A percentile compares a stretch with the other conserved stretches of the same genome.
These are phyloP conservation scores for Rostratula benghalensis DNA, from an alignment of 2,113 vertebrate species.

Conservation along the genomic window DNA sequence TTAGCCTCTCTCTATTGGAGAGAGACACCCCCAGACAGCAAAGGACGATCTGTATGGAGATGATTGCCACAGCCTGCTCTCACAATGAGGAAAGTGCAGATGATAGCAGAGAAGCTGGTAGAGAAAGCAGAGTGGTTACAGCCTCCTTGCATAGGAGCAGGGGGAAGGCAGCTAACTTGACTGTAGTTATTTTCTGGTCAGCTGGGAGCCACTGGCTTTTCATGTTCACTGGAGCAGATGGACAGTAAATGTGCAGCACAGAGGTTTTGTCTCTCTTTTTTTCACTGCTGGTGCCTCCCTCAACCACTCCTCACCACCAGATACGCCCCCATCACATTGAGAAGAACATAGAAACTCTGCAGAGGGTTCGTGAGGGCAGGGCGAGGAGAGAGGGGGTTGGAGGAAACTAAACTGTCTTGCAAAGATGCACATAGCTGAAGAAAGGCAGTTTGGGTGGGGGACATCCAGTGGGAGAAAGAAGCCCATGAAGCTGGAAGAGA, in stretches of 20 bases:
- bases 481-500: not conserved
- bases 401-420: not conserved
- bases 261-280: not conserved
- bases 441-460: not conserved
- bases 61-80: not conserved
- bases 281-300: not conserved
- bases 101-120: not conserved
- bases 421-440: not conserved
- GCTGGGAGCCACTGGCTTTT: not conserved
- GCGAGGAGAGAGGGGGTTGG: not conserved
- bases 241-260: not conserved
- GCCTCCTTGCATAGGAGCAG: not conserved
- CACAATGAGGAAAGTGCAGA: not conserved
- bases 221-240: accelerated
- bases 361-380: not conserved
- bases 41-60: accelerated
- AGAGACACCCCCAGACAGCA: not conserved
- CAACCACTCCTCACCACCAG: not conserved
- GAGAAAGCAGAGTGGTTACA: not conserved
- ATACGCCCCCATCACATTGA: not conserved
- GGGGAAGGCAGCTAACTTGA: not conserved
- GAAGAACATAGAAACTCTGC: not conserved
- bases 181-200: accelerated
- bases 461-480: not conserved
- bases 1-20: not conserved